phyloP scores from a whole-genome alignment of 1,140 invertebrate species.

The Pachyrhynchus sulphureomaculatus region DNA sequence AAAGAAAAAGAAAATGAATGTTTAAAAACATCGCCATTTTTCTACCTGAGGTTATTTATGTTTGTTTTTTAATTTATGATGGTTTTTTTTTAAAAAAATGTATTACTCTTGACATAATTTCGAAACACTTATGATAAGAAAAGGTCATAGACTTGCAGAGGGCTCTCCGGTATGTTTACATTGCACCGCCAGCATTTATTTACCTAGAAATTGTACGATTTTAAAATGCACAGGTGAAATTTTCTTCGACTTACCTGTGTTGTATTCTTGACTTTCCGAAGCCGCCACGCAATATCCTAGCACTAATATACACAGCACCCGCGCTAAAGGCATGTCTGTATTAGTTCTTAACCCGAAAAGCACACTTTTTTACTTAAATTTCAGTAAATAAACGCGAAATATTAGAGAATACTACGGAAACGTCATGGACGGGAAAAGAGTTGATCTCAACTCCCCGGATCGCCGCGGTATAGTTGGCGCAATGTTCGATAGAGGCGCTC shows the following conservation, averaged over 20 bases:
- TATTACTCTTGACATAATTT: too few relatives aligned
- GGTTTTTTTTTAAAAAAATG: too few relatives aligned
- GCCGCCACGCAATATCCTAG: constrained; percentile 27
- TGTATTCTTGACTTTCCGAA: constrained; percentile 23
- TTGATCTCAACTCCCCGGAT: constrained; percentile 20
- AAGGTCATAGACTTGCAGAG: background rate
- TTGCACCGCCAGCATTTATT: constrained; percentile 12
- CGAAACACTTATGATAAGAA: background rate
- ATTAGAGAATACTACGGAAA: background rate
- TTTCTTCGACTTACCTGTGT: constrained; percentile 23
- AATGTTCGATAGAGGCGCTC: constrained; percentile 22
- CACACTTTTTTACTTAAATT: constrained; percentile 26
- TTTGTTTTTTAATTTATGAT: too few relatives aligned
- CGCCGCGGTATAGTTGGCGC: constrained; percentile 20
- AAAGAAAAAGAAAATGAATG: constrained; percentile 1
- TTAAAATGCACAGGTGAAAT: constrained; percentile 27
- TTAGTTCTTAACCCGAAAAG: background rate
- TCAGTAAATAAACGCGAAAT: constrained; percentile 18
- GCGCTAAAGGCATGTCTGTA: constrained; percentile 23
- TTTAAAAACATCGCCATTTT: constrained; percentile 11
- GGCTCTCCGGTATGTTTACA: constrained; percentile 13
- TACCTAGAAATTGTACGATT: constrained; percentile 7
- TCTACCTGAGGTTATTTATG: constrained; percentile 2
- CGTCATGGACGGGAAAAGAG: constrained; percentile 22
- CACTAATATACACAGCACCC: constrained; percentile 26